A percentile compares a stretch with the other conserved stretches of the same genome.
Evolutionary conservation across 2,797 vertebrate species (phyloP).

Genomic region (Oryzias dopingdopingensis): DNA sequence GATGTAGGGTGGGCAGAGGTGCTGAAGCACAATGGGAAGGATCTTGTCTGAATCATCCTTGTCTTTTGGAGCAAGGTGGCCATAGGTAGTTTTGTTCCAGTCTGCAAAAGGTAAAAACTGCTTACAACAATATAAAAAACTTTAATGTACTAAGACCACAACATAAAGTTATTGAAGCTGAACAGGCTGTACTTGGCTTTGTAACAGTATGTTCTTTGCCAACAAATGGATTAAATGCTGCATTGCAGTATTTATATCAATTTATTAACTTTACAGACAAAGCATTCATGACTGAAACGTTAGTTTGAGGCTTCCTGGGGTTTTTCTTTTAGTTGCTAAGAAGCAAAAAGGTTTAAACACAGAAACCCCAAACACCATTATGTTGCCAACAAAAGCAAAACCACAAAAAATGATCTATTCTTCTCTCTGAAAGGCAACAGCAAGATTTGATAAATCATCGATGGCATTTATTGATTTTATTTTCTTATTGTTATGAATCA

Average conservation of each 20-base stretch:
- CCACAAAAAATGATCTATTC: background rate
- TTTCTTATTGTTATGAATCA: too few relatives aligned
- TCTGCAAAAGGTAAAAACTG: conserved; percentile 65
- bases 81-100: conserved; percentile 93
- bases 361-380: too few relatives aligned
- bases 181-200: background rate
- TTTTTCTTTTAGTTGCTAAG: conserved; percentile 20
- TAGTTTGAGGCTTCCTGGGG: conserved; percentile 20
- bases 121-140: too few relatives aligned
- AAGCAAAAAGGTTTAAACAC: conserved; percentile 22
- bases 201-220: background rate
- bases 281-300: background rate
- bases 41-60: conserved; percentile 94
- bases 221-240: conserved; percentile 5
- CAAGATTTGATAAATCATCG: too few relatives aligned
- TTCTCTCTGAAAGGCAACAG: background rate
- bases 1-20: conserved; percentile 91
- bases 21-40: conserved; percentile 93
- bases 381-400: too few relatives aligned
- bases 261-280: conserved; percentile 21
- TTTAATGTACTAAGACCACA: background rate
- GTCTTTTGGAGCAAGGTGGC: conserved; percentile 79
- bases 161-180: conserved; percentile 3
- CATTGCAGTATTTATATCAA: background rate
- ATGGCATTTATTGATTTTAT: too few relatives aligned